These are phyloP conservation scores for Amniataba percoides DNA, from an alignment of 2,797 vertebrate genomes.

Conservation along the genomic window DNA sequence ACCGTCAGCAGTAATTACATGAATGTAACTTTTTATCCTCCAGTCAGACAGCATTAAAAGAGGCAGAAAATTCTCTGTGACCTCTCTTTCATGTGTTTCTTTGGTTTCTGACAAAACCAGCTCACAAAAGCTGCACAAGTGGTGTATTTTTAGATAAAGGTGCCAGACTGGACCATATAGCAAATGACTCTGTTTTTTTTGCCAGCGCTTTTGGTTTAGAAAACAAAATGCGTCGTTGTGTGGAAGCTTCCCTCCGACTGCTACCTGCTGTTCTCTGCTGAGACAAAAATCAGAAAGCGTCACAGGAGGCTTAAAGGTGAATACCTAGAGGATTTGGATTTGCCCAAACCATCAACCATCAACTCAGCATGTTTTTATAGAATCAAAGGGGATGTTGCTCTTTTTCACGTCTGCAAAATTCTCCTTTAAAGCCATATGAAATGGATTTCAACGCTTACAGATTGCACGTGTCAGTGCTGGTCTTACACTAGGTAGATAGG, in stretches of 20 bases:
- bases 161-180: conserved; percentile 29
- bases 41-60: conserved; percentile 26
- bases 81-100: conserved; percentile 21
- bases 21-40: conserved; percentile 23
- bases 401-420: not conserved
- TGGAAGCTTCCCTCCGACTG: conserved; percentile 19
- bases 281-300: conserved; percentile 14
- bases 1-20: conserved; percentile 11
- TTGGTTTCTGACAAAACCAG: conserved; percentile 30
- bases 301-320: conserved; percentile 21
- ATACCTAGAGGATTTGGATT: conserved; percentile 24
- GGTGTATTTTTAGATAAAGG: conserved; percentile 44
- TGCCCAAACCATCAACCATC: conserved; percentile 34
- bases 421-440: conserved; percentile 16
- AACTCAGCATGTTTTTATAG: conserved; percentile 16
- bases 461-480: not conserved
- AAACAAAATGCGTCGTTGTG: conserved; percentile 25
- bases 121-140: conserved; percentile 31
- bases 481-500: not conserved
- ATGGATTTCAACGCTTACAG: conserved; percentile 12
- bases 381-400: not conserved
- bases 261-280: conserved; percentile 31
- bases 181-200: conserved; percentile 36
- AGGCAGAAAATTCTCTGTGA: conserved; percentile 5
- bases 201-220: conserved; percentile 32